phyloP scores from a whole-genome alignment of 2,888 invertebrate genomes.

The Cataglyphis livida region DNA sequence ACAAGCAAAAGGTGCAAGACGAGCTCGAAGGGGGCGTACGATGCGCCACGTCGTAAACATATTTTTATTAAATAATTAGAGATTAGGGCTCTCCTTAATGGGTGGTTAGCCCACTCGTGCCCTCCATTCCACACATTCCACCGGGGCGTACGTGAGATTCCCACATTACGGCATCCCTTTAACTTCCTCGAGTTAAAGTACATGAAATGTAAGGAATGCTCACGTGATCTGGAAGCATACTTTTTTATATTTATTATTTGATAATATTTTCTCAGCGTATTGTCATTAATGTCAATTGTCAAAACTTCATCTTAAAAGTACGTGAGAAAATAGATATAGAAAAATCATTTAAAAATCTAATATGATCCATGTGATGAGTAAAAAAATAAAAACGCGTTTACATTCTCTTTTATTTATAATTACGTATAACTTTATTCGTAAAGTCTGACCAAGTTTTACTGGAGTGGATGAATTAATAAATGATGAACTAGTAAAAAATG shows the following conservation, averaged over 20 bases:
- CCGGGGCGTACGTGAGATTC: slow-evolving; percentile 84
- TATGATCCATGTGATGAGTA: not conserved
- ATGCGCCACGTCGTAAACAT: slow-evolving; percentile 85
- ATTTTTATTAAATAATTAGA: slow-evolving; percentile 86
- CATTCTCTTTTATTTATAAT: not conserved
- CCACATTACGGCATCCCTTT: slow-evolving; percentile 79
- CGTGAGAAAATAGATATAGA: not conserved
- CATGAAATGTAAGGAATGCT: not conserved
- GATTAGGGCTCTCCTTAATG: slow-evolving; percentile 84
- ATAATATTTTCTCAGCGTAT: not conserved
- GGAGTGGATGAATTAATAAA: not conserved
- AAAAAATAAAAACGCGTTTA: not conserved
- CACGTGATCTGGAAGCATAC: not conserved
- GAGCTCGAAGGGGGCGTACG: slow-evolving; percentile 81
- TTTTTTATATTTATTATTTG: not conserved
- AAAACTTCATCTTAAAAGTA: not conserved
- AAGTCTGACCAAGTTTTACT: slow-evolving; percentile 21
- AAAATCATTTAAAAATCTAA: not conserved
- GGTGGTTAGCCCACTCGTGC: slow-evolving; percentile 84
- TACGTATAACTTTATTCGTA: not conserved
- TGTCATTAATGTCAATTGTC: not conserved
- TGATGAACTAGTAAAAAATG: slow-evolving; percentile 42
- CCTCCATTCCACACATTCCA: slow-evolving; percentile 85
- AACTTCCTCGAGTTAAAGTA: slow-evolving; percentile 43
- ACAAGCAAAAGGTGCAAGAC: slow-evolving; percentile 72